Base-by-base conservation (phyloP, 1,140 invertebrate species). In the Drosophila truncata region DNA sequence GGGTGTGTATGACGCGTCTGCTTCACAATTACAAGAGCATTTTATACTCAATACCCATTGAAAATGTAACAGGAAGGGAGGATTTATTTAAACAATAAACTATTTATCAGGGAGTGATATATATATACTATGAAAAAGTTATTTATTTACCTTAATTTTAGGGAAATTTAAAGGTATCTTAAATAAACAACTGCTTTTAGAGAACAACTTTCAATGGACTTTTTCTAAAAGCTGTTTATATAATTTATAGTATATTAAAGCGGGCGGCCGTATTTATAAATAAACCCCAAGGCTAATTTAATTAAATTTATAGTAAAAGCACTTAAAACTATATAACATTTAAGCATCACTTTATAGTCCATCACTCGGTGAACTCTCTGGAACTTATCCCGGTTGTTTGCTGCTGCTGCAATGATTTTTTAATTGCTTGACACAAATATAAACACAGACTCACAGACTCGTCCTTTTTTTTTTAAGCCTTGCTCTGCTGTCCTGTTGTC, bases 391-490 rank as follows among this genome's bases (percentile, higher is more conserved):
- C 54, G 29, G 9, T 66, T 58, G 61, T 66, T 44, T 74, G 69
- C 71, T 74, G 57, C 46, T 77, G 62, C 63, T 77, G 63, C 75
- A 78, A 78, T 78, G 75, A 78, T 78, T 78, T 78, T 77, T 78
- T 78, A 78, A 78, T 78, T 78, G 75, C 75, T 77, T 47, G 73
- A 57, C 57, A 78, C 73, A 78, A 78, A 78, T 77, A 77, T 69
- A 78, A 78, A 78, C 75, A 78, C 54, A 57, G 73, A 66, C 55
- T 41, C 54, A 77, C 54, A 50, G 63, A 54, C 55, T 41, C 54
- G 52, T 18, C 69, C 23, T 72, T 71, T 65, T 49, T 64, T 29
- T 54, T 66, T 35, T 37, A 27, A 55, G n/a, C 42, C 39, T 23
- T 63, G 13, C 63, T 6, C 31, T 13, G 29, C 35, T 57, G 59